These are phyloP conservation scores for Echiichthys vipera DNA, from an alignment of 2,797 vertebrate genomes.

Conservation along the genomic window DNA sequence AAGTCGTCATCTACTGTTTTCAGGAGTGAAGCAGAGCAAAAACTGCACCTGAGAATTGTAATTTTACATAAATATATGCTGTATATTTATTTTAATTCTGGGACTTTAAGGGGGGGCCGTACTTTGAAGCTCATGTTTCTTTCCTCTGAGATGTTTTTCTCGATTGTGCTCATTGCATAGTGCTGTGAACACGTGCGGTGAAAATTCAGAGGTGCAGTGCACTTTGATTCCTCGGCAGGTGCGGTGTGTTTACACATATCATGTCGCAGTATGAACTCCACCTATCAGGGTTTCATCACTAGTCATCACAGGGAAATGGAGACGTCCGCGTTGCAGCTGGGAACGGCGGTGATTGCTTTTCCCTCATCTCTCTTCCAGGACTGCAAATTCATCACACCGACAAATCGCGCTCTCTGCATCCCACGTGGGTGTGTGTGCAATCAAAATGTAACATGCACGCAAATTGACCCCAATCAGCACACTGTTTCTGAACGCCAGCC, in stretches of 20 bases:
- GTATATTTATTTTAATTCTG: background rate
- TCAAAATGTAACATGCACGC: conserved; percentile 59
- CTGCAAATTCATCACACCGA: conserved; percentile 55
- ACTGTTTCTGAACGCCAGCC: conserved; percentile 50
- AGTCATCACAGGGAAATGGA: conserved; percentile 38
- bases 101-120: accelerated
- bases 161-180: background rate
- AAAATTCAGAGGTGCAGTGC: no score
- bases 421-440: conserved; percentile 59
- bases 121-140: conserved; percentile 6
- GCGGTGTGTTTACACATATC: conserved; percentile 42
- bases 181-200: no score
- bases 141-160: background rate
- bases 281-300: conserved; percentile 36
- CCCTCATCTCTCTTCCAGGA: conserved; percentile 45
- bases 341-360: conserved; percentile 69
- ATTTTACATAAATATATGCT: no score
- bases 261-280: conserved; percentile 34
- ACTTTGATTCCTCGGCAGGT: conserved; percentile 4
- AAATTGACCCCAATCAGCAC: conserved; percentile 73
- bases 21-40: background rate
- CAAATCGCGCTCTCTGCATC: conserved; percentile 40
- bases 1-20: background rate
- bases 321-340: conserved; percentile 39
- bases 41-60: background rate